Evolutionary conservation across 2,113 vertebrate genomes (phyloP).

Genomic region (Gymnobelideus leadbeateri): DNA sequence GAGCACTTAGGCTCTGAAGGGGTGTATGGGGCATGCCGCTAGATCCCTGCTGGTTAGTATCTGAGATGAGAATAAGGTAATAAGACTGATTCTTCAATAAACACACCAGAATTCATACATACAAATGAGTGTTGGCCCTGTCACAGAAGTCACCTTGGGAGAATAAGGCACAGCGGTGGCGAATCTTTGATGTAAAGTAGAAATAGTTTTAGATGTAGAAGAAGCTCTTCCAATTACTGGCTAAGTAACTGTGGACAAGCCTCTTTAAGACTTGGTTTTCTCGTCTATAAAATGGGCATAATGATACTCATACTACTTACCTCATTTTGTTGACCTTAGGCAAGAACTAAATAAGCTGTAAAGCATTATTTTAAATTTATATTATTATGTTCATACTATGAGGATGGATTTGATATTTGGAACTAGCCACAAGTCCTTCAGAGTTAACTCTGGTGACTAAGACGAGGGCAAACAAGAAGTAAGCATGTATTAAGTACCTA

Average conservation of each 20-base stretch:
- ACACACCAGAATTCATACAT: neutral
- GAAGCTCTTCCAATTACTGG: neutral
- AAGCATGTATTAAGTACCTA: neutral
- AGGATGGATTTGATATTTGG: conserved; percentile 7
- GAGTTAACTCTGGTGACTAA: neutral
- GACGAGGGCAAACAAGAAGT: neutral
- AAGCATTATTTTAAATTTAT: neutral
- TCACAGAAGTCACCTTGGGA: neutral
- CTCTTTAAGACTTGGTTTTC: neutral
- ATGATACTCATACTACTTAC: neutral
- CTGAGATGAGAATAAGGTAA: neutral
- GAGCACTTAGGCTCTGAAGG: neutral
- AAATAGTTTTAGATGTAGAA: neutral
- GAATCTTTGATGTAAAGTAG: neutral
- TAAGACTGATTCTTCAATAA: neutral
- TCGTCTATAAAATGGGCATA: neutral
- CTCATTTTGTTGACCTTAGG: neutral
- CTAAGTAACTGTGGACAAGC: neutral
- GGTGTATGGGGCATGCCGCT: neutral
- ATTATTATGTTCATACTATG: neutral
- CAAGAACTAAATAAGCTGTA: neutral
- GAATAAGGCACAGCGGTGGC: neutral
- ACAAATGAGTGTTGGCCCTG: neutral
- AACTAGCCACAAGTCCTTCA: neutral
- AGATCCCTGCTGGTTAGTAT: neutral